Percentiles rank a stretch among this genome's conserved stretches.
phyloP scores from a whole-genome alignment of 2,888 invertebrate species.

The Eupelmus urozonus region DNA sequence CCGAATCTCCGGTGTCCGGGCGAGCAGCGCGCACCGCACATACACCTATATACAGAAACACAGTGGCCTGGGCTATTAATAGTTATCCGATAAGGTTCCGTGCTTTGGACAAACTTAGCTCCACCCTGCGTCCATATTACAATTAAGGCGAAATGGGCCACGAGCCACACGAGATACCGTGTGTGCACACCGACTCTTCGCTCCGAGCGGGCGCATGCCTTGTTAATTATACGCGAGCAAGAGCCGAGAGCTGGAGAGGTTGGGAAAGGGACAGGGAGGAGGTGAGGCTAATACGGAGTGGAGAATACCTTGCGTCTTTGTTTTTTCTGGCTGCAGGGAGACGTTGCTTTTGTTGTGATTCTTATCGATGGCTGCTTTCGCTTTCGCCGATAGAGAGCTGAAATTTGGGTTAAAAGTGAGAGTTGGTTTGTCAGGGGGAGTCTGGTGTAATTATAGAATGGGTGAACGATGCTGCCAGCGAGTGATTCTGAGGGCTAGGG shows the following conservation, averaged over 20 bases:
- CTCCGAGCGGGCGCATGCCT: constrained; percentile 13
- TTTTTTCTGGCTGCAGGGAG: constrained; percentile 9
- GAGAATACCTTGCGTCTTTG: not conserved
- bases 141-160: constrained; percentile 54
- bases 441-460: no score
- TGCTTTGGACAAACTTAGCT: constrained; percentile 41
- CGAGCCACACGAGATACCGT: not conserved
- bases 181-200: not conserved
- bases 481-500: no score
- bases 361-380: constrained; percentile 18
- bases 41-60: not conserved
- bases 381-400: constrained; percentile 29
- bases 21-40: not conserved
- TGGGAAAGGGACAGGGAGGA: constrained; percentile 19
- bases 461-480: no score
- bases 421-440: no score
- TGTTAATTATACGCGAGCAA: constrained; percentile 21
- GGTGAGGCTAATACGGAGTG: not conserved
- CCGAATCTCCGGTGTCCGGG: constrained; percentile 20
- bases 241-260: no score
- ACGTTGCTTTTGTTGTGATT: no score
- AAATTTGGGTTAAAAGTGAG: constrained; percentile 3
- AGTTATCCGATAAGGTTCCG: constrained; percentile 44
- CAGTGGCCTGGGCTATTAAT: constrained; percentile 36
- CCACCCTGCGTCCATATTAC: constrained; percentile 51